Conservation (phyloP, 35 echinoderm and acorn worm genomes). For the Nesometra sesokonis region DNA sequence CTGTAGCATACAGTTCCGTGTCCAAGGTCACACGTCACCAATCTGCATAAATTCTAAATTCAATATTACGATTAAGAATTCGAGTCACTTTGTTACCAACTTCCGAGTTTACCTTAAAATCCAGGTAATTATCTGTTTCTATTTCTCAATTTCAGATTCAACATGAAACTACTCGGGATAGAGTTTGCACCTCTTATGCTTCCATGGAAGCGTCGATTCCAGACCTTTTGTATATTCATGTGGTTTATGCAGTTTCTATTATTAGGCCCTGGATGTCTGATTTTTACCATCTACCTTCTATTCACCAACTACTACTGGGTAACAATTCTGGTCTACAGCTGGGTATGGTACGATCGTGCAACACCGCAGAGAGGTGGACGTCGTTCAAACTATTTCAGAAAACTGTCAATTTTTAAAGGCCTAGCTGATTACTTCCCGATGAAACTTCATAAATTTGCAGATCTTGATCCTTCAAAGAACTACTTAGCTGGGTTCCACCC, state of each 20-base stretch:
- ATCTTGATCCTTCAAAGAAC: slow-evolving; percentile 41
- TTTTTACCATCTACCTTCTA: not conserved
- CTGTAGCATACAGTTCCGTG: too few species aligned
- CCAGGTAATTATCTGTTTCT: not conserved
- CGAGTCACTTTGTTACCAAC: too few species aligned
- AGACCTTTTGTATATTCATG: not conserved
- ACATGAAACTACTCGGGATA: not conserved
- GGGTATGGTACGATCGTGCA: slow-evolving; percentile 41
- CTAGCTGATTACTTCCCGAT: slow-evolving; percentile 20
- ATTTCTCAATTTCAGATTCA: not conserved
- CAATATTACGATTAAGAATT: too few species aligned
- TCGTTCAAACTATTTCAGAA: slow-evolving; percentile 24
- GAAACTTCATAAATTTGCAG: slow-evolving; percentile 33
- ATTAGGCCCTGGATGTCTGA: not conserved
- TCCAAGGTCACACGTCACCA: too few species aligned
- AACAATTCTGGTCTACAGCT: slow-evolving; percentile 18
- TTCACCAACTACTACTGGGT: slow-evolving; percentile 46
- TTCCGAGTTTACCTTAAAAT: too few species aligned
- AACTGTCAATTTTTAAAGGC: not conserved
- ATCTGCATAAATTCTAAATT: too few species aligned
- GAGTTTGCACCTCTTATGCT: not conserved
- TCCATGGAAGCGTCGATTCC: not conserved
- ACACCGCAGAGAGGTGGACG: slow-evolving; percentile 58
- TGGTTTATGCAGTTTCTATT: not conserved
- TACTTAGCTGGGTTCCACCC: slow-evolving; percentile 74